phyloP scores from a whole-genome alignment of 1,140 invertebrate genomes.

The Latrodectus geometricus region DNA sequence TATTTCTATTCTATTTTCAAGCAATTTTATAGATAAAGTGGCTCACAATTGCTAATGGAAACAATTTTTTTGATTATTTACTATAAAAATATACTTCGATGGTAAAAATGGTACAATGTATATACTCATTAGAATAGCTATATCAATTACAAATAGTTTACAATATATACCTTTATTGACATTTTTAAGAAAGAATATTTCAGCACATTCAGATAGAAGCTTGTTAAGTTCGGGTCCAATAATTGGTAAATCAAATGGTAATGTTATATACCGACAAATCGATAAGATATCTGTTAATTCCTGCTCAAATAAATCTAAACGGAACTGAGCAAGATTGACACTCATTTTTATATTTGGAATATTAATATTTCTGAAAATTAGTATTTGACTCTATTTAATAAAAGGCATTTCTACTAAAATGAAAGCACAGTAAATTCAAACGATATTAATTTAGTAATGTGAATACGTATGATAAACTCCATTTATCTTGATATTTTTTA shows the following conservation, averaged over 20 bases:
- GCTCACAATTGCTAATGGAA: not conserved
- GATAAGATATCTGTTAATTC: not conserved
- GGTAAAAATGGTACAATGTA: not conserved
- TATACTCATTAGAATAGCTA: not conserved
- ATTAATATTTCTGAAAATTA: too few species aligned
- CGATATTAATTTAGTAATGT: too few species aligned
- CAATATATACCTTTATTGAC: not conserved
- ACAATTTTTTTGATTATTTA: not conserved
- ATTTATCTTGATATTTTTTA: too few species aligned
- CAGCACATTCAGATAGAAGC: conserved; percentile 30
- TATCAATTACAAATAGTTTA: not conserved
- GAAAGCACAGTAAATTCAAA: too few species aligned
- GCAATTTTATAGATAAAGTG: not conserved
- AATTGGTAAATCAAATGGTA: conserved; percentile 32
- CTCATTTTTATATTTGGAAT: too few species aligned
- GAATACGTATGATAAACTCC: too few species aligned
- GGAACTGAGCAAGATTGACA: not conserved
- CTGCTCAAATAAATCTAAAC: conserved; percentile 37
- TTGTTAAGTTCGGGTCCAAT: conserved; percentile 26
- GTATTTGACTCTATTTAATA: too few species aligned
- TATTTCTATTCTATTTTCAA: not conserved
- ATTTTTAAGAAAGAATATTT: conserved; percentile 16
- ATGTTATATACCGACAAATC: conserved; percentile 40
- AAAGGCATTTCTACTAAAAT: too few species aligned
- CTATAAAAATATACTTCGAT: not conserved